Percentiles rank a stretch among this genome's conserved stretches.
Conservation (phyloP, 2,888 invertebrate species). For the Syritta pipiens region DNA sequence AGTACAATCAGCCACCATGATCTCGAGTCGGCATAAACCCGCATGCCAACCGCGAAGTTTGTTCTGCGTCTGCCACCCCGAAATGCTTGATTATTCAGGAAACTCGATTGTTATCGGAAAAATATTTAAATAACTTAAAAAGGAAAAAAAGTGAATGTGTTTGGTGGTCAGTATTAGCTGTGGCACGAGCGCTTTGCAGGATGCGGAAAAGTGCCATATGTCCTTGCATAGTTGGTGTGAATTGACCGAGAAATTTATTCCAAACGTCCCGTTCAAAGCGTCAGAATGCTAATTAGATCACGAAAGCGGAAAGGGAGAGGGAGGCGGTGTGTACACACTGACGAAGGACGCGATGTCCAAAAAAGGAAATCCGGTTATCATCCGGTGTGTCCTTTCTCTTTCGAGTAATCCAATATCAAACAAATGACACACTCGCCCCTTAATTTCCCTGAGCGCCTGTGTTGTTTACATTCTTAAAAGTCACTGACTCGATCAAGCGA, state of each 20-base stretch:
- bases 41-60: constrained; percentile 35
- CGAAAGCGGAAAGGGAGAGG: not conserved
- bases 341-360: not conserved
- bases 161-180: too few species aligned
- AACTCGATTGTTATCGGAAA: constrained; percentile 55
- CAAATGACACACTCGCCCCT: constrained; percentile 25
- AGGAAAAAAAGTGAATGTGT: not conserved
- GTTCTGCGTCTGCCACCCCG: not conserved
- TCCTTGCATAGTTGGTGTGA: constrained; percentile 40
- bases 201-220: constrained; percentile 57
- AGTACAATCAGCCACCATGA: constrained; percentile 54
- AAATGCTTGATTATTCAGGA: constrained; percentile 42
- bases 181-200: not conserved
- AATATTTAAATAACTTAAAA: constrained; percentile 49
- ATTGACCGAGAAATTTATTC: constrained; percentile 65
- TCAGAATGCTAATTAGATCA: constrained; percentile 18
- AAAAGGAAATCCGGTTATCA: constrained; percentile 54
- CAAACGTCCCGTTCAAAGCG: not conserved
- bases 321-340: constrained; percentile 15
- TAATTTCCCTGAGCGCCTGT: not conserved
- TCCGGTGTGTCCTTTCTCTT: constrained; percentile 1
- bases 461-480: not conserved
- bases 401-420: constrained; percentile 26
- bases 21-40: constrained; percentile 21
- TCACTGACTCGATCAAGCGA: constrained; percentile 31